Evolutionary conservation across 2,888 invertebrate species (phyloP), one percentile per base, ranked within the genome.

Genomic region (Drosophila kambysellisi): DNA sequence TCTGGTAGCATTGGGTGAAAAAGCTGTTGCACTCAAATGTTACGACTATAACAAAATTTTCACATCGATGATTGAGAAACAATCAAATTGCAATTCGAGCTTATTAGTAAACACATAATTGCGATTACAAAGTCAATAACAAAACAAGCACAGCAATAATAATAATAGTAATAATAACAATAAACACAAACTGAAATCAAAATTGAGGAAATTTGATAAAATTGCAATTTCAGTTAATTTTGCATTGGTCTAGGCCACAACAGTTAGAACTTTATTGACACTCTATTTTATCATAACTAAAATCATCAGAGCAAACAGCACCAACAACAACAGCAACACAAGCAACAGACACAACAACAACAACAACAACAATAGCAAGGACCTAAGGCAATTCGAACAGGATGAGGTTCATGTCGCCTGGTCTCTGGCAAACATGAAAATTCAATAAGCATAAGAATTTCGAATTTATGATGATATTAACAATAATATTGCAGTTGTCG

Each of bases 401-500:
- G 30, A 61, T 63, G 63, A 59, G 56, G 51, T 35, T 53, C 58
- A 66, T 76, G 83, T 82, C 68, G 67, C 43, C 54, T 73, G 46
- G 29, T 56, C 59, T 41, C 43, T 20, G 70, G 58, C 58, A 73
- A 89, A 91, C 91, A 91, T 89, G 91, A 83, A 91, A 91, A 91
- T 90, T 92, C 91, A 89, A 91, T 91, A 91, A 91, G 90, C 91
- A 92, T 91, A 92, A 91, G 91, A 90, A 90, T 89, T 86, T 85
- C 86, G 83, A 90, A 89, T 91, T 91, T 92, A 91, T 86, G 91
- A 86, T 80, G 89, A 91, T 88, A 91, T 91, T 91, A 89, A 83
- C 83, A 84, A 90, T 91, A 89, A 88, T 88, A 87, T 83, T 85
- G 82, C 82, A 78, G 85, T 80, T 79, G 79, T 81, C 73, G 76